Conservation (phyloP, 2,113 vertebrate species). For the Pachypanchax playfairii region DNA sequence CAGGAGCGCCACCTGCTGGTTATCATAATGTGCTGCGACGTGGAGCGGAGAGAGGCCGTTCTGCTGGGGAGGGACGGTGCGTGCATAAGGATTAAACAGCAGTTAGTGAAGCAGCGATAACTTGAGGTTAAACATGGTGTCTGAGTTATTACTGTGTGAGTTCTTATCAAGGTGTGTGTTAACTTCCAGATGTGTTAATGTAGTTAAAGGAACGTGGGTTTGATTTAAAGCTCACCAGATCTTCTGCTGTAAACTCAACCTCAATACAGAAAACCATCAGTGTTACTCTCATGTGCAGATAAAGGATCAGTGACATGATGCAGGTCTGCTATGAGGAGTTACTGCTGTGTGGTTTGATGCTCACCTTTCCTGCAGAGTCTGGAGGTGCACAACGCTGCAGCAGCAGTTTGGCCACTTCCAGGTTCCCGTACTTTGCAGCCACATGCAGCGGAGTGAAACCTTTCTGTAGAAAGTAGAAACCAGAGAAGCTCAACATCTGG, state of each 20-base stretch:
- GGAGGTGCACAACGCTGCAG: slow-evolving; percentile 88
- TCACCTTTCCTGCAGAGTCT: slow-evolving; percentile 93
- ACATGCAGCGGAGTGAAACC: slow-evolving; percentile 97
- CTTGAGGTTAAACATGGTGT: neutral
- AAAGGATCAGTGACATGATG: neutral
- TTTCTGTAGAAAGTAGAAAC: slow-evolving; percentile 82
- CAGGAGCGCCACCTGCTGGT: slow-evolving; percentile 97
- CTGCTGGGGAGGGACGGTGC: slow-evolving; percentile 83
- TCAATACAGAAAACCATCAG: slow-evolving; percentile 47
- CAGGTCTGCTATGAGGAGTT: neutral
- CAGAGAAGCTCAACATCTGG: neutral
- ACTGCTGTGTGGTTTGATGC: neutral
- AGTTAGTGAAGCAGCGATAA: slow-evolving; percentile 51
- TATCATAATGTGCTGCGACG: slow-evolving; percentile 97
- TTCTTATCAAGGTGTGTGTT: too few relatives aligned
- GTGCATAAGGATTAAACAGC: slow-evolving; percentile 42
- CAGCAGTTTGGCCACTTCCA: slow-evolving; percentile 94
- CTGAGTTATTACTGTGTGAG: slow-evolving; percentile 9
- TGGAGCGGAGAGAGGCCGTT: slow-evolving; percentile 98
- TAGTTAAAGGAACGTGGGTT: too few relatives aligned
- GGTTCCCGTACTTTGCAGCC: slow-evolving; percentile 93
- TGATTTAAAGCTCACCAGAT: slow-evolving; percentile 59
- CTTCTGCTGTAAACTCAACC: slow-evolving; percentile 56
- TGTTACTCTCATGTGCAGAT: neutral
- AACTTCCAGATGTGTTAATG: too few relatives aligned